Conservation (phyloP, 2,113 vertebrate genomes). For the Mola mola region DNA sequence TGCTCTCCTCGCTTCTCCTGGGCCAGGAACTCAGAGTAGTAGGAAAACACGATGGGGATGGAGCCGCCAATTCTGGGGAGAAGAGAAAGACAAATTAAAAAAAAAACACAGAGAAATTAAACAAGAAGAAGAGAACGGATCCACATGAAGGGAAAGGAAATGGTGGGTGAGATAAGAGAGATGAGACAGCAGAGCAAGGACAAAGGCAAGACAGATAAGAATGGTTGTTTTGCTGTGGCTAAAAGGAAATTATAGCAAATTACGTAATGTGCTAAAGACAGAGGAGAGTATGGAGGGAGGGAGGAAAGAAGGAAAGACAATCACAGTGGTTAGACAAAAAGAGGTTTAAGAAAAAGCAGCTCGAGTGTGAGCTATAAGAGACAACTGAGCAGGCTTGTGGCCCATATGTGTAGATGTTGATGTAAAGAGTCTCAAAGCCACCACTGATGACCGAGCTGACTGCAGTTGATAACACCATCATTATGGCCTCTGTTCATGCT, state of each 20-base stretch:
- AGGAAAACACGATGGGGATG: constrained; percentile 98
- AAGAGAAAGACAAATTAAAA: constrained; percentile 1
- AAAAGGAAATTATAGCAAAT: no score
- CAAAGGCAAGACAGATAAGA: background rate
- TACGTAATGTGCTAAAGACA: no score
- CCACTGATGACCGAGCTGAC: no score
- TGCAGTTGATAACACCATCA: no score
- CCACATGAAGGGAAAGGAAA: background rate
- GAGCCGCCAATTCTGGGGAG: constrained; percentile 91
- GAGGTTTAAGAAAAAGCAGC: background rate
- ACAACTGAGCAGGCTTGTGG: background rate
- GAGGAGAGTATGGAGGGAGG: no score
- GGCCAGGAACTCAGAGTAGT: constrained; percentile 97
- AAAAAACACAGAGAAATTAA: background rate
- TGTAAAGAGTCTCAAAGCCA: no score
- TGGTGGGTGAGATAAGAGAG: background rate
- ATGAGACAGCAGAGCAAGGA: no score
- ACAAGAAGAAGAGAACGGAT: background rate
- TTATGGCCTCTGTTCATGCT: constrained; percentile 6
- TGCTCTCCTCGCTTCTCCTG: constrained; percentile 98
- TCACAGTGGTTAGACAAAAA: no score
- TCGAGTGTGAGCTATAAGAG: background rate
- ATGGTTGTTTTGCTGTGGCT: no score
- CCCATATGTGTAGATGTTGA: no score
- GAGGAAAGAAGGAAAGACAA: no score